phyloP scores from a whole-genome alignment of 2,888 invertebrate genomes.

The Sisyra nigra region DNA sequence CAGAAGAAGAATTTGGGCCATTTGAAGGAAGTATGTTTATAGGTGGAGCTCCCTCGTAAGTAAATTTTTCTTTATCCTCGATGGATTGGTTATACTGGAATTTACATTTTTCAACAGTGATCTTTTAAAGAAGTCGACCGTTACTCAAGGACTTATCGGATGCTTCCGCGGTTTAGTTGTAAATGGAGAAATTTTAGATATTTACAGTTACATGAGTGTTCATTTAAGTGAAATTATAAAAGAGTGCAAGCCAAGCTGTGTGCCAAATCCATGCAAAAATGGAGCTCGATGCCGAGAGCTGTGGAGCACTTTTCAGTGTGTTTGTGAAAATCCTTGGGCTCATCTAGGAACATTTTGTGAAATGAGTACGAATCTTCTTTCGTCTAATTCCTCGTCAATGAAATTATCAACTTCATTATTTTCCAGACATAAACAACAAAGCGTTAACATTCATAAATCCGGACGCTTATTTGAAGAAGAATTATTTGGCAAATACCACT shows the following conservation, averaged over 20 bases:
- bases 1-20: conserved; percentile 80
- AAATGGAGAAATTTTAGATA: conserved; percentile 78
- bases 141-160: conserved; percentile 80
- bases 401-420: conserved; percentile 4
- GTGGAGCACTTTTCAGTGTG: conserved; percentile 86
- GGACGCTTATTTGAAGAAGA: conserved; percentile 64
- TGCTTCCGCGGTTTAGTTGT: conserved; percentile 87
- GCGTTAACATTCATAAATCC: conserved; percentile 74
- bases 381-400: conserved; percentile 7
- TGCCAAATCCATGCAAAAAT: conserved; percentile 85
- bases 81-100: too few relatives aligned
- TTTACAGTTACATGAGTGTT: conserved; percentile 84
- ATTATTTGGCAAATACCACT: conserved; percentile 49
- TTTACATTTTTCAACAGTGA: conserved; percentile 36
- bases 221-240: conserved; percentile 82
- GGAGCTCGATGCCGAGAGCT: conserved; percentile 79
- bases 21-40: conserved; percentile 91
- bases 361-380: conserved; percentile 50
- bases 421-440: conserved; percentile 76
- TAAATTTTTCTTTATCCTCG: conserved; percentile 17
- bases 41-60: conserved; percentile 82
- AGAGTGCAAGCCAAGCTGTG: conserved; percentile 88
- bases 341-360: conserved; percentile 83
- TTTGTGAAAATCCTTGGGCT: conserved; percentile 85
- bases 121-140: conserved; percentile 63